phyloP scores from a whole-genome alignment of 1,140 invertebrate species.

The Ylistrum balloti region DNA sequence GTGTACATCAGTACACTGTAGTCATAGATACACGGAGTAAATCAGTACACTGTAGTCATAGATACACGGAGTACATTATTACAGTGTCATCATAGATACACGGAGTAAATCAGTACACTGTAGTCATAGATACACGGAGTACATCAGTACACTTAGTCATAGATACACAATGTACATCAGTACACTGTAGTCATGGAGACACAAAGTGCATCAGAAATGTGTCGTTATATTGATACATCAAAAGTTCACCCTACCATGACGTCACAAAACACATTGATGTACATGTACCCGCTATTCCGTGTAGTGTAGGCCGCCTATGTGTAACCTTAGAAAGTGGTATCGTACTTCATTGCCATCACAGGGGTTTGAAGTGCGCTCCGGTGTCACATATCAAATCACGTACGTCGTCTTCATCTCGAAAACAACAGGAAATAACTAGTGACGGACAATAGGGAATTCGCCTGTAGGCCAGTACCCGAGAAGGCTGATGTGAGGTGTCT shows the following conservation, averaged over 20 bases:
- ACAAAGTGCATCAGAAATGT: no score
- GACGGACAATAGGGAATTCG: background rate
- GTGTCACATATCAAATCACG: background rate
- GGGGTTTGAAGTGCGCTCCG: background rate
- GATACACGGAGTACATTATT: no score
- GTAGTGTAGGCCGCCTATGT: background rate
- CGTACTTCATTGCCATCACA: background rate
- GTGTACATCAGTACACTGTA: no score
- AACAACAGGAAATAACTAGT: background rate
- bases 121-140: no score
- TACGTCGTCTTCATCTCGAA: background rate
- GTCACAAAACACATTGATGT: background rate
- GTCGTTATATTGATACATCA: background rate
- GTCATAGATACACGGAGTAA: no score
- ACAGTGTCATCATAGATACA: no score
- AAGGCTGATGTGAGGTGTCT: background rate
- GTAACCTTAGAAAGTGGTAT: constrained; percentile 38
- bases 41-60: no score
- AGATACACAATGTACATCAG: no score
- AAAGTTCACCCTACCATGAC: background rate
- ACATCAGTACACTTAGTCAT: no score
- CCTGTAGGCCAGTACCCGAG: background rate
- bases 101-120: no score
- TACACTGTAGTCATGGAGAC: no score
- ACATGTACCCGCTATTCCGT: background rate